phyloP scores from a whole-genome alignment of 2,797 vertebrate genomes.

The Gymnocypris eckloni region DNA sequence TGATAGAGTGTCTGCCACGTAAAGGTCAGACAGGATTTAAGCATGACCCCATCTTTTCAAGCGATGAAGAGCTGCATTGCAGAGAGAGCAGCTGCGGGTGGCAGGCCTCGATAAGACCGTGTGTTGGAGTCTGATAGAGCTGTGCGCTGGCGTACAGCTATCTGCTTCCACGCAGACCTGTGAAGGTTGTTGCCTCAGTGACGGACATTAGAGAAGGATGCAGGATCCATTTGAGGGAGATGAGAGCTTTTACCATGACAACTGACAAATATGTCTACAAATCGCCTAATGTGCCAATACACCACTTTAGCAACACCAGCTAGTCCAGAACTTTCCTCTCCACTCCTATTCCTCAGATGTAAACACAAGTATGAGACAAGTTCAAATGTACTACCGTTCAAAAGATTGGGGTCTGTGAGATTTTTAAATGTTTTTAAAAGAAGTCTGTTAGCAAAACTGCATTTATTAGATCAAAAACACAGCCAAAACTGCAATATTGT shows the following conservation, averaged over 20 bases:
- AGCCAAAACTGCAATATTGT: too few species aligned
- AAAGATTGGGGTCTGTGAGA: background rate
- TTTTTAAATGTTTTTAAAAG: too few species aligned
- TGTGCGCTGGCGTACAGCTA: constrained; percentile 62
- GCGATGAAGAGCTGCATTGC: constrained; percentile 76
- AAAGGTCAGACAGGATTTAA: constrained; percentile 69
- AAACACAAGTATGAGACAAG: background rate
- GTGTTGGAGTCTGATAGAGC: constrained; percentile 73
- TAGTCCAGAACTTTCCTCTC: background rate
- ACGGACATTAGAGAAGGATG: constrained; percentile 38
- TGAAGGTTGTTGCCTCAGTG: constrained; percentile 37
- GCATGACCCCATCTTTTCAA: constrained; percentile 61
- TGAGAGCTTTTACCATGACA: constrained; percentile 26
- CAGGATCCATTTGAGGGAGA: constrained; percentile 19
- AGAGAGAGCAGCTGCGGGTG: constrained; percentile 73
- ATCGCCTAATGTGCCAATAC: background rate
- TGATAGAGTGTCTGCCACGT: constrained; percentile 53
- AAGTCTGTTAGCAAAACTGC: background rate
- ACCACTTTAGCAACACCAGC: background rate
- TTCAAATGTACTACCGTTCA: background rate
- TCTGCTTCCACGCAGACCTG: constrained; percentile 69
- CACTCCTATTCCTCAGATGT: background rate
- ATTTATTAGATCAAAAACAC: background rate
- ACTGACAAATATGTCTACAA: constrained; percentile 27
- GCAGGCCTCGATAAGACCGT: constrained; percentile 72